These are phyloP conservation scores for Oxystoma pomonae DNA, from an alignment of 2,888 invertebrate species.

Conservation along the genomic window DNA sequence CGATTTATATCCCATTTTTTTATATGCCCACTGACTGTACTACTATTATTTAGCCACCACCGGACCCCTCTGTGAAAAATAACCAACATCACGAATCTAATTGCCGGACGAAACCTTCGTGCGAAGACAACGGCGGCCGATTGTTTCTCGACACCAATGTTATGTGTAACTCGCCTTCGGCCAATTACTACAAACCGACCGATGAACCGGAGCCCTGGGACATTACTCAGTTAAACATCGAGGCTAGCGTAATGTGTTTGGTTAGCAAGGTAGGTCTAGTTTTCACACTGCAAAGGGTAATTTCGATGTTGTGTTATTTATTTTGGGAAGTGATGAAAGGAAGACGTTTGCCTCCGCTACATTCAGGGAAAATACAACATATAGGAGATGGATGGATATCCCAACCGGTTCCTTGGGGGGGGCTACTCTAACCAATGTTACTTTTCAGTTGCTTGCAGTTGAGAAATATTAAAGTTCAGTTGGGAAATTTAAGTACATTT, in stretches of 20 bases:
- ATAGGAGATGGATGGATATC: too few relatives aligned
- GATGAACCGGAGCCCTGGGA: conserved; percentile 85
- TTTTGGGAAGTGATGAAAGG: too few relatives aligned
- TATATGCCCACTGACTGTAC: background rate
- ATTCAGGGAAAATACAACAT: too few relatives aligned
- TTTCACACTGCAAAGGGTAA: too few relatives aligned
- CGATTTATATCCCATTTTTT: background rate
- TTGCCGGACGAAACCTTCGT: conserved; percentile 27
- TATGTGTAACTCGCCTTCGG: conserved; percentile 59
- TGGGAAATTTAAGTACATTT: too few relatives aligned
- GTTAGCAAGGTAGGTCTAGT: conserved; percentile 63
- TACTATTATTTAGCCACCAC: background rate
- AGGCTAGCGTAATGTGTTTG: conserved; percentile 82
- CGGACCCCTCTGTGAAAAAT: background rate
- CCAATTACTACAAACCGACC: conserved; percentile 73
- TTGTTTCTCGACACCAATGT: conserved; percentile 53
- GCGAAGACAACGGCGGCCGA: conserved; percentile 39
- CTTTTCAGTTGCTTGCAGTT: too few relatives aligned
- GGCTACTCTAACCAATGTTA: too few relatives aligned
- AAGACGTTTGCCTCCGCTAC: too few relatives aligned
- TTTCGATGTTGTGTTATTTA: too few relatives aligned
- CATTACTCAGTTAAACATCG: conserved; percentile 78
- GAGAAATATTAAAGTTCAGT: too few relatives aligned
- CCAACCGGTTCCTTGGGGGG: too few relatives aligned
- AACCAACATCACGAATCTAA: background rate